These are phyloP conservation scores for Cephonodes hylas DNA, from an alignment of 2,888 invertebrate species.

Conservation along the genomic window DNA sequence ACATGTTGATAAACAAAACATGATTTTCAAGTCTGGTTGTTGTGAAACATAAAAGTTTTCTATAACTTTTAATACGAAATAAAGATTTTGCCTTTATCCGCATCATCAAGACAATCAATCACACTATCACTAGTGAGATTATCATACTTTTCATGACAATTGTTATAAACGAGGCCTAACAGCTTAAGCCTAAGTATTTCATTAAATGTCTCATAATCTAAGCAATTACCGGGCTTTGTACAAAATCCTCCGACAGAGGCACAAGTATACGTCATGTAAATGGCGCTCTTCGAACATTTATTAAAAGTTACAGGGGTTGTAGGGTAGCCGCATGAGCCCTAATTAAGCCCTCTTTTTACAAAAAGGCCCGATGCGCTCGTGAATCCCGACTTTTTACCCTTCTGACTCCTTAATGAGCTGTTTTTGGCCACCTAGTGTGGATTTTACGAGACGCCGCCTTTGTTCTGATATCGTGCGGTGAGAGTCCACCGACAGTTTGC, in stretches of 20 bases:
- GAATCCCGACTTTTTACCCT: constrained; percentile 71
- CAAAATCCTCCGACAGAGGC: constrained; percentile 28
- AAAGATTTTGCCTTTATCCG: no score
- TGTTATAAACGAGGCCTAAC: not conserved
- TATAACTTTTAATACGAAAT: no score
- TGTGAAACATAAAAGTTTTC: no score
- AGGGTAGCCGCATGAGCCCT: constrained; percentile 79
- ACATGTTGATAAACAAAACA: no score
- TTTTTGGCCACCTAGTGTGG: constrained; percentile 68
- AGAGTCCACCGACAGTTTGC: constrained; percentile 42
- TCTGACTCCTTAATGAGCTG: constrained; percentile 78
- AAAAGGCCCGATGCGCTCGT: constrained; percentile 64
- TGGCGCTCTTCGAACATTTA: constrained; percentile 74
- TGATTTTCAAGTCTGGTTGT: no score
- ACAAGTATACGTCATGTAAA: constrained; percentile 45
- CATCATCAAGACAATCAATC: no score
- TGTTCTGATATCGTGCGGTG: constrained; percentile 62
- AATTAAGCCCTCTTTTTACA: constrained; percentile 79
- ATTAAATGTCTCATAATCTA: not conserved
- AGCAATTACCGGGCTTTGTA: not conserved
- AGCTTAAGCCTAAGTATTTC: not conserved
- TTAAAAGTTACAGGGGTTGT: constrained; percentile 80
- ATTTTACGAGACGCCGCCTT: constrained; percentile 60
- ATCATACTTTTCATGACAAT: no score
- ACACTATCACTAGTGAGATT: no score